Evolutionary conservation across 30 jellyfish, hydroid and myxozoan genomes (phyloP).

Genomic region (Phacellophora camtschatica): DNA sequence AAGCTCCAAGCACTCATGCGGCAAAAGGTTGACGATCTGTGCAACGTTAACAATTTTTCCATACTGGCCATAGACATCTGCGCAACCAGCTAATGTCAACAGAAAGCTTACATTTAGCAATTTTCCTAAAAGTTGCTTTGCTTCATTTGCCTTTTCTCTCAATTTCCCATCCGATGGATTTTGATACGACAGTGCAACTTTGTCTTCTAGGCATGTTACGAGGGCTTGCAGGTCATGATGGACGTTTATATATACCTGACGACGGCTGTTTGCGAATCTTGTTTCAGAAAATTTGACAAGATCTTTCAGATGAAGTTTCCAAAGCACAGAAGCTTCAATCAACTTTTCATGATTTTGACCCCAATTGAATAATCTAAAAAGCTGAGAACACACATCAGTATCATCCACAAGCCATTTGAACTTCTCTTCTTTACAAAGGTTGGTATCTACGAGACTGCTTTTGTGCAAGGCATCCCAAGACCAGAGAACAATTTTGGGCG

Average conservation of each 20-base stretch:
- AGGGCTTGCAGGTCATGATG: conserved; percentile 7
- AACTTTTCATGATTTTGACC: conserved; percentile 28
- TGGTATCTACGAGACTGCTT: not conserved
- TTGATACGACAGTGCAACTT: conserved; percentile 18
- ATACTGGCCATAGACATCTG: conserved; percentile 50
- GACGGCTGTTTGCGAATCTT: conserved; percentile 1
- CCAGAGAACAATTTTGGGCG: not conserved
- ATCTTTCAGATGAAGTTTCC: conserved; percentile 6
- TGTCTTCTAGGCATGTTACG: too few species aligned
- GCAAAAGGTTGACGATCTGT: conserved; percentile 10
- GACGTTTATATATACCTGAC: not conserved
- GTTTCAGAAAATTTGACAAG: not conserved
- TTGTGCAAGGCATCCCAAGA: not conserved
- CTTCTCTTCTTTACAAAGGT: conserved; percentile 26
- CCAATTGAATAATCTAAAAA: conserved; percentile 17
- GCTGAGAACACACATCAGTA: conserved; percentile 19
- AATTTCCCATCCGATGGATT: conserved; percentile 8
- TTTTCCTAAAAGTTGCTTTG: conserved; percentile 35
- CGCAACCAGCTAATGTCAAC: conserved; percentile 39
- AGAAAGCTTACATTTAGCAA: conserved; percentile 40
- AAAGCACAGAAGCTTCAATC: conserved; percentile 12
- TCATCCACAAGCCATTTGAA: conserved; percentile 40
- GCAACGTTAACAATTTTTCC: too few species aligned
- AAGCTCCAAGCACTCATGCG: conserved; percentile 3
- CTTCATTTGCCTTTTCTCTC: too few species aligned